phyloP scores from a whole-genome alignment of 2,113 vertebrate genomes.

The Oreochromis aureus region DNA sequence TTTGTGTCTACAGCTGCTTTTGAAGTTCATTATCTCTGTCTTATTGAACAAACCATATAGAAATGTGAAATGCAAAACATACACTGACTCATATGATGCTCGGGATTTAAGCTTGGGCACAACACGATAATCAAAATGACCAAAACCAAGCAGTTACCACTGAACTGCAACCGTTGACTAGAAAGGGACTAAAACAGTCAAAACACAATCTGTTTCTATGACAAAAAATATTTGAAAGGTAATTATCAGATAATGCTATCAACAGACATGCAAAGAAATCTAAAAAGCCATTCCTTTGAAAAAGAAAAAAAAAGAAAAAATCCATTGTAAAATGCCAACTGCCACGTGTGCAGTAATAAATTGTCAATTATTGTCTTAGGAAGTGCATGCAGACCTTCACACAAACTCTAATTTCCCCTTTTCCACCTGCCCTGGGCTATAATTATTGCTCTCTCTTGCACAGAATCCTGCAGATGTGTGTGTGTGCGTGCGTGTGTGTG shows the following conservation, averaged over 20 bases:
- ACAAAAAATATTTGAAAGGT: background rate
- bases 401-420: slow-evolving; percentile 11
- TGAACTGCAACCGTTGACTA: background rate
- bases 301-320: background rate
- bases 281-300: background rate
- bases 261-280: background rate
- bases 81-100: background rate
- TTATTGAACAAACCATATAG: background rate
- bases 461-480: background rate
- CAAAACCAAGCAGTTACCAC: background rate
- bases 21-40: background rate
- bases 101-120: background rate
- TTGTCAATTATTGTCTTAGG: slow-evolving; percentile 22
- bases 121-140: background rate
- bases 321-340: background rate
- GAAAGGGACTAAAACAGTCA: background rate
- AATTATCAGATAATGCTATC: background rate
- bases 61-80: background rate
- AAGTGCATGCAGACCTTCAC: slow-evolving; percentile 16
- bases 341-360: slow-evolving; percentile 18
- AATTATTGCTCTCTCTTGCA: slow-evolving; percentile 5
- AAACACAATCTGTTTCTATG: background rate
- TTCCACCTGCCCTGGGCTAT: background rate
- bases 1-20: background rate
- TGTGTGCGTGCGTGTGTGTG: background rate